These are phyloP conservation scores for Anoplolepis gracilipes DNA, from an alignment of 1,140 invertebrate genomes.

Conservation along the genomic window DNA sequence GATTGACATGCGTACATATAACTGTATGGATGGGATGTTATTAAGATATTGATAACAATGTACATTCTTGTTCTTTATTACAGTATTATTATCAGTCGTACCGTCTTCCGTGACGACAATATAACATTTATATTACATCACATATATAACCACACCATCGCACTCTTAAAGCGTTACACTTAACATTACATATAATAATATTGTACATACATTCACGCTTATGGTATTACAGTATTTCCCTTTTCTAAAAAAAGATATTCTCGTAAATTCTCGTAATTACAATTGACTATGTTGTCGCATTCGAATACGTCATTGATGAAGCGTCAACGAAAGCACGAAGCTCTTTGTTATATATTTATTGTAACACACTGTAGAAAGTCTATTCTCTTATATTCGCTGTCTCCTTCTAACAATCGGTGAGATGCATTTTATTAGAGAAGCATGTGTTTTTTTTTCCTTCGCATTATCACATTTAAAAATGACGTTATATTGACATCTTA, in stretches of 20 bases:
- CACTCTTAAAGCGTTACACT: background rate
- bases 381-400: background rate
- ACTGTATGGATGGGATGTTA: background rate
- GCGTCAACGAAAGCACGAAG: constrained; percentile 3
- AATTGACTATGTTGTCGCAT: constrained; percentile 39
- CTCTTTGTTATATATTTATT: background rate
- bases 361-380: background rate
- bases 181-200: constrained; percentile 38
- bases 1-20: too few relatives aligned
- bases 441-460: background rate
- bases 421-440: constrained; percentile 11
- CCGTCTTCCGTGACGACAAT: constrained; percentile 9
- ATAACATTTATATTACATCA: constrained; percentile 47
- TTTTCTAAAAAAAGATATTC: background rate
- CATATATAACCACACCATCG: background rate
- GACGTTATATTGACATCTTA: background rate
- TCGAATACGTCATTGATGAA: constrained; percentile 6
- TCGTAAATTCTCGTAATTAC: background rate
- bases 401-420: background rate
- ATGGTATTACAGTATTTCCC: background rate
- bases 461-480: background rate
- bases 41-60: background rate
- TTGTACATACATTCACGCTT: background rate
- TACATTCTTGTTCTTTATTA: background rate
- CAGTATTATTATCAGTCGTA: constrained; percentile 46